These are phyloP conservation scores for Aleiodes alternator DNA, from an alignment of 2,888 invertebrate species.

Conservation along the genomic window DNA sequence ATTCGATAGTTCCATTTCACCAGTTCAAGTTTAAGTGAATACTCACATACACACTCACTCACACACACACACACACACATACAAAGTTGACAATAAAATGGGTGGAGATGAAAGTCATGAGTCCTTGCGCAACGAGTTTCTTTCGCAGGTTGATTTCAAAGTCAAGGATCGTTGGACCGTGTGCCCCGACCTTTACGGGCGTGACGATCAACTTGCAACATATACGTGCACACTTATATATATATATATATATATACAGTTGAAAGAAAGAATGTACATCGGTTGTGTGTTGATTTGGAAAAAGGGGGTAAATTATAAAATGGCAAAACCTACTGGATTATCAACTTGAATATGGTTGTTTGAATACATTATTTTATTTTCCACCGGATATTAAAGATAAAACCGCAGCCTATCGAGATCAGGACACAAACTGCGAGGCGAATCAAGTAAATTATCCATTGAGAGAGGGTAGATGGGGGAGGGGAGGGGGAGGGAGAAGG, in stretches of 20 bases:
- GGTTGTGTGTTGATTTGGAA: neutral
- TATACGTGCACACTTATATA: neutral
- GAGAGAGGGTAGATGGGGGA: too few species aligned
- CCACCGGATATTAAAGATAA: conserved; percentile 25
- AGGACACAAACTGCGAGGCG: conserved; percentile 26
- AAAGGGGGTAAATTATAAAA: conserved; percentile 11
- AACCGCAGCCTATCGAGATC: conserved; percentile 8
- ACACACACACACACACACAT: too few species aligned
- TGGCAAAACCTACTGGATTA: neutral
- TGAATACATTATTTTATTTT: conserved; percentile 2
- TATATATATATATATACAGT: neutral
- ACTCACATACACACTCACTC: neutral
- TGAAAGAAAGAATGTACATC: neutral
- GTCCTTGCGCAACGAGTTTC: conserved; percentile 36
- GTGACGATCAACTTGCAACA: conserved; percentile 32
- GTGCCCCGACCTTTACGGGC: conserved; percentile 40
- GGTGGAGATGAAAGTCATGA: too few species aligned
- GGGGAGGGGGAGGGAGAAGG: too few species aligned
- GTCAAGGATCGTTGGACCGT: conserved; percentile 49
- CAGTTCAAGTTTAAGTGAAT: neutral
- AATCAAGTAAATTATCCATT: conserved; percentile 39
- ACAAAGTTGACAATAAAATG: neutral
- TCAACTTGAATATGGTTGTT: too few species aligned
- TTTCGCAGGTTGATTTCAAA: conserved; percentile 45
- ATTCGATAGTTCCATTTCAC: neutral